Evolutionary conservation across 2,888 invertebrate genomes (phyloP), one percentile per base, ranked within the genome.

Genomic region (Drosophila macrospina): DNA sequence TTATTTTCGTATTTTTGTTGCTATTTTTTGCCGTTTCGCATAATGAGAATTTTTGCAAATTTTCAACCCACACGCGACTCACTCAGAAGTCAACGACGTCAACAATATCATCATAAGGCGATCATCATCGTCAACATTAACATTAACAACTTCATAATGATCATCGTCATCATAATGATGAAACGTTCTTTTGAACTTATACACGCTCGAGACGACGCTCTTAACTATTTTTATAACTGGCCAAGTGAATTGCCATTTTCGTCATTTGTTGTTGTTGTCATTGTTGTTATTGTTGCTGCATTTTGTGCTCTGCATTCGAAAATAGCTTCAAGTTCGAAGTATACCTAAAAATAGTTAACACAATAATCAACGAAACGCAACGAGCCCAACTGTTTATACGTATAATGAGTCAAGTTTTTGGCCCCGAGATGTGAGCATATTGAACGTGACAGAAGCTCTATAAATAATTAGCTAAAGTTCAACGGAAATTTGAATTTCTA

Each of bases 1-100:
- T 36, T 64, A 48, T 61, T 52, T 47, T 39, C n/a, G 41, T 60
- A 48, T 15, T 64, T 71, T 48, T 61, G 47, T 47, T 39, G 15
- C 44, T 60, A 48, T 15, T 64, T 71, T 48, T 70, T 66, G 52
- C 47, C 65, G 28, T 72, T 79, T 64, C 60, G 55, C 68, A 63
- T 74, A 74, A 74, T 77, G 69, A 80, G 68, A 60, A 67, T 68
- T 82, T 82, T 73, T 63, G 62, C 64, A 67, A 65, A 74, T 60
- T 78, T 74, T 71, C 67, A 64, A 73, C 76, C 86, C 89, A 86
- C 88, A 87, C 86, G 83, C 83, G 72, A 86, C 73, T 72, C 63
- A 62, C 54, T 70, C 59, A 63, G 70, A 63, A 83, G 69, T 71
- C 73, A 76, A 80, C 81, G 59, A 71, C 81, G 66, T 54, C 71